Conservation (phyloP, 2,888 invertebrate genomes). For the Clistopyga incitator region DNA sequence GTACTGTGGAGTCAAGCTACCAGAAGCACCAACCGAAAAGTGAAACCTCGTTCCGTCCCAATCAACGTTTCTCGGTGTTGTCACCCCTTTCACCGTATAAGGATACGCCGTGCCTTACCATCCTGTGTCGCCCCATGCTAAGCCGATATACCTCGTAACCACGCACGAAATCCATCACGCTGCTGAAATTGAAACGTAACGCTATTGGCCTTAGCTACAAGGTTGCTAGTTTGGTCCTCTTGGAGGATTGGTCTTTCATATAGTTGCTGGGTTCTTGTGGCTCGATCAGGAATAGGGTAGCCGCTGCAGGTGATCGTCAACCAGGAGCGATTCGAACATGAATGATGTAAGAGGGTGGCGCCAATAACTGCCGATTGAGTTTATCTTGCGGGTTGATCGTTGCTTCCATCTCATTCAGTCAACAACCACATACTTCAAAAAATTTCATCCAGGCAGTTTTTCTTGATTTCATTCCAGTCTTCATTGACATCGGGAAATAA, state of each 20-base stretch:
- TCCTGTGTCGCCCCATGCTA: slow-evolving; percentile 37
- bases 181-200: slow-evolving; percentile 78
- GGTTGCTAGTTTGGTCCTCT: slow-evolving; percentile 39
- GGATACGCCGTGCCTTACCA: slow-evolving; percentile 41
- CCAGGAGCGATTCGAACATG: neutral
- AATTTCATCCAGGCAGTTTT: neutral
- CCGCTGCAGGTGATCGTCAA: neutral
- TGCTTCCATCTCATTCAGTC: neutral
- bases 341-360: neutral
- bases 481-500: neutral
- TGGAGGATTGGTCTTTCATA: slow-evolving; percentile 12
- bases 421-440: neutral
- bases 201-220: slow-evolving; percentile 68
- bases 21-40: slow-evolving; percentile 47
- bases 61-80: slow-evolving; percentile 66
- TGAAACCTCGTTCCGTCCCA: slow-evolving; percentile 70
- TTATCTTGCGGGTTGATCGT: neutral
- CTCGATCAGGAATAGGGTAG: slow-evolving; percentile 29
- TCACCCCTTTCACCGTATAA: slow-evolving; percentile 44
- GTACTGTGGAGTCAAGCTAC: slow-evolving; percentile 21
- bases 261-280: slow-evolving; percentile 4
- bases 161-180: slow-evolving; percentile 74
- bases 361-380: neutral
- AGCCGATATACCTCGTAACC: slow-evolving; percentile 52
- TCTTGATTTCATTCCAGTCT: neutral